phyloP scores from a whole-genome alignment of 2,888 invertebrate species.

The Andrena flavipes region DNA sequence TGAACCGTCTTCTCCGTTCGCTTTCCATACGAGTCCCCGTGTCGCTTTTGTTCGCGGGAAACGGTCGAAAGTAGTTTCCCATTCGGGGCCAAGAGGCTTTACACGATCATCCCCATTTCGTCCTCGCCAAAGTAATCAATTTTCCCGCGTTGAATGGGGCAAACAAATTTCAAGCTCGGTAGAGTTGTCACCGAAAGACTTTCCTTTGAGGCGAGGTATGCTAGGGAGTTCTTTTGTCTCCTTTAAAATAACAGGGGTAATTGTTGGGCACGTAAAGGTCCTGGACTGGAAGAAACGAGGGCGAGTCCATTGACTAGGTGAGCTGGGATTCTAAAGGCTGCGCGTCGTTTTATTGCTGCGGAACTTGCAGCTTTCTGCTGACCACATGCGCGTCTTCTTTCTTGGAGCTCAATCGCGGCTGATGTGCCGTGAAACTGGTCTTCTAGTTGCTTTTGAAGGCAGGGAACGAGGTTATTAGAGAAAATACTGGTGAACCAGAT shows the following conservation, averaged over 20 bases:
- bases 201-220: background rate
- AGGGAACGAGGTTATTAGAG: no score
- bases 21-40: background rate
- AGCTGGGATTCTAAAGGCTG: conserved; percentile 4
- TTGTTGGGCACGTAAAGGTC: background rate
- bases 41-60: conserved; percentile 11
- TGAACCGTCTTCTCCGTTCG: background rate
- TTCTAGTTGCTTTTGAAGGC: no score
- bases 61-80: background rate
- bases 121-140: conserved; percentile 1
- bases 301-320: background rate
- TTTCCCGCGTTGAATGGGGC: background rate
- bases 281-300: background rate
- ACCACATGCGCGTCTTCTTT: background rate
- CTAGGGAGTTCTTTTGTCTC: background rate
- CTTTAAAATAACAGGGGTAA: background rate
- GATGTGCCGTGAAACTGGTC: background rate
- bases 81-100: background rate
- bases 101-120: background rate
- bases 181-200: background rate
- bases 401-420: background rate
- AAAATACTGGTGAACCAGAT: no score
- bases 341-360: background rate
- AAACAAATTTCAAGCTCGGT: background rate
- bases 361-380: background rate